Evolutionary conservation across 2,888 invertebrate species (phyloP).

Genomic region (Yponomeuta plumbellus): DNA sequence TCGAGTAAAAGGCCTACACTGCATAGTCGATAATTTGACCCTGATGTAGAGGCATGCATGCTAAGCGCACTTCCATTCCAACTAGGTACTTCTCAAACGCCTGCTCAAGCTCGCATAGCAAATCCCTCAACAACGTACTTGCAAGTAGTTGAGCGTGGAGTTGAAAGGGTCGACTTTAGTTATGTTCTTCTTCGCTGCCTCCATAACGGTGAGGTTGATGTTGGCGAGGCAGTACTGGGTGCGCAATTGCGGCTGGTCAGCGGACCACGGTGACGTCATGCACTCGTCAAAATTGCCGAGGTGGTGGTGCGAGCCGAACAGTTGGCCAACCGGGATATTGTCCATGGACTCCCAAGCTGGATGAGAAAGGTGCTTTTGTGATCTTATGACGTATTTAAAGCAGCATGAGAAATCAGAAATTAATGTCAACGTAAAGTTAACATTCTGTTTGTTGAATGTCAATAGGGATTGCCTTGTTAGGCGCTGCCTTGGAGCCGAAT

Average conservation of each 20-base stretch:
- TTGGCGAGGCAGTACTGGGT: conserved; percentile 71
- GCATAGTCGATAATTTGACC: background rate
- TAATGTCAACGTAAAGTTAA: too few species aligned
- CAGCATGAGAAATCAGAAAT: too few species aligned
- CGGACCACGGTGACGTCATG: conserved; percentile 50
- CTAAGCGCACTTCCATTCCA: background rate
- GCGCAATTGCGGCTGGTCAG: conserved; percentile 41
- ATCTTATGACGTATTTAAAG: too few species aligned
- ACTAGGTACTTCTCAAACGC: background rate
- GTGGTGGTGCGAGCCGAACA: conserved; percentile 75
- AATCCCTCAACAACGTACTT: conserved; percentile 35
- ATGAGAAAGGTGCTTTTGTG: conserved; percentile 10
- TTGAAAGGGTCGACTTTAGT: conserved; percentile 48
- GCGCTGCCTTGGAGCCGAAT: too few species aligned
- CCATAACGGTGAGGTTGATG: conserved; percentile 50
- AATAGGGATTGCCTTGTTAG: too few species aligned
- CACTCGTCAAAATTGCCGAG: conserved; percentile 80
- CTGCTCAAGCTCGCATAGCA: background rate
- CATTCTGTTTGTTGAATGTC: too few species aligned
- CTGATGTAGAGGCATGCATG: background rate
- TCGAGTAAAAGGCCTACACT: background rate
- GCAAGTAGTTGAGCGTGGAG: conserved; percentile 61
- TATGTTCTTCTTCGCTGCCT: conserved; percentile 37
- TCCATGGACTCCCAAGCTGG: conserved; percentile 80
- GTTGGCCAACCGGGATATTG: conserved; percentile 72